Base-by-base conservation (phyloP, 2,797 vertebrate species). In the Valencia hispanica region DNA sequence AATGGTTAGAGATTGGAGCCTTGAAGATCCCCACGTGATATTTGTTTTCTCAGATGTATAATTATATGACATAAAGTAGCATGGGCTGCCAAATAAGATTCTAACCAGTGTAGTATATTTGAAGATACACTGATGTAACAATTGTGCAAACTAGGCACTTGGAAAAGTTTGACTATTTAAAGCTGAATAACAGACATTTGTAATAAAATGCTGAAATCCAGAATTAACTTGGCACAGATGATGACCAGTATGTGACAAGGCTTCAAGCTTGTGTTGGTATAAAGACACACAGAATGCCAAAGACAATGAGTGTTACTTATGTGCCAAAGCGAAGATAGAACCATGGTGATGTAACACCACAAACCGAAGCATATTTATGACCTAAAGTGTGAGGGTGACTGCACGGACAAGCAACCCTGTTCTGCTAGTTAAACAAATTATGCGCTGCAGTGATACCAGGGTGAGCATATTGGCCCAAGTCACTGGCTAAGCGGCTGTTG, bases 401-500 rank as follows among this genome's bases (percentile, higher is more conserved):
- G 68, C 51, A 82, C 70, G 65, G n/a, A 83, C 65, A 81, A 77
- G 73, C 82, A 73, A 45, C 80, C 48, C 74, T 70, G 70, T 73
- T 79, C 82, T 79, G 55, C 55, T 80, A 82, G 81, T 84, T 71
- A 87, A 90, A 91, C 66, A 88, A 73, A 87, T 73, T 27, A 25
- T 50, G 74, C 77, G 73, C 78, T 79, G 8, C 80, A 86, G 72
- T 18, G 55, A 74, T 79, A 84, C 77, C 84, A 83, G 86, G 73
- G 82, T 74, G 81, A 80, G 79, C 75, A 70, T 61, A 75, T 68
- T 89, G 85, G 86, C 79, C 73, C 59, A 27, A 27, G 55, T 81
- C 70, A 70, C 85, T 84, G 84, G 86, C 84, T 76, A 81, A 77
- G 84, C 73, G 88, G 83, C 80, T 76, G 45, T 84, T 73, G 85